Conservation (phyloP, 1,140 invertebrate species). For the Conus ventricosus region DNA sequence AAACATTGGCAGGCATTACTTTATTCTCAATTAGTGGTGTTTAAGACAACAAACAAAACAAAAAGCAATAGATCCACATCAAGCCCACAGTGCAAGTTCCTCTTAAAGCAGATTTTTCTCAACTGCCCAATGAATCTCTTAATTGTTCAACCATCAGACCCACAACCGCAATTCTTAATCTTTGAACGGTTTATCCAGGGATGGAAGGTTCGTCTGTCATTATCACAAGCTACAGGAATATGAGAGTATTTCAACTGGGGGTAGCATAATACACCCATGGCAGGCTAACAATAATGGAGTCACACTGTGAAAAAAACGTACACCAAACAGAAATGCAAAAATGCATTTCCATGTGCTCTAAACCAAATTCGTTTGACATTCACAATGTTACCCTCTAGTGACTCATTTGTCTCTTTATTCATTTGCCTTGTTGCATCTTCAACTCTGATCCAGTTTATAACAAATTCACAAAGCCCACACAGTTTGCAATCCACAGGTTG, state of each 20-base stretch:
- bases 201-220: background rate
- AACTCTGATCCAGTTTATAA: no score
- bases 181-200: background rate
- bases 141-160: background rate
- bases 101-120: background rate
- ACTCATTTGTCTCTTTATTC: no score
- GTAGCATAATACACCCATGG: no score
- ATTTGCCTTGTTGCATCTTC: no score
- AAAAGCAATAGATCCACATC: background rate
- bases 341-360: no score
- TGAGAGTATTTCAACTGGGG: no score
- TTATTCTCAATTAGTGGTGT: background rate
- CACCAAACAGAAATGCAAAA: no score
- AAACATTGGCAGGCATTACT: background rate
- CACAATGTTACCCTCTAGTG: no score
- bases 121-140: no score
- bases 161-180: background rate
- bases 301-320: background rate
- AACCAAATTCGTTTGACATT: no score
- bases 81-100: background rate
- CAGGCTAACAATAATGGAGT: background rate
- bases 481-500: no score
- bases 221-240: background rate
- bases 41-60: background rate
- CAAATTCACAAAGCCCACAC: no score